phyloP scores from a whole-genome alignment of 1,140 invertebrate species.

The Pomacea maculata region DNA sequence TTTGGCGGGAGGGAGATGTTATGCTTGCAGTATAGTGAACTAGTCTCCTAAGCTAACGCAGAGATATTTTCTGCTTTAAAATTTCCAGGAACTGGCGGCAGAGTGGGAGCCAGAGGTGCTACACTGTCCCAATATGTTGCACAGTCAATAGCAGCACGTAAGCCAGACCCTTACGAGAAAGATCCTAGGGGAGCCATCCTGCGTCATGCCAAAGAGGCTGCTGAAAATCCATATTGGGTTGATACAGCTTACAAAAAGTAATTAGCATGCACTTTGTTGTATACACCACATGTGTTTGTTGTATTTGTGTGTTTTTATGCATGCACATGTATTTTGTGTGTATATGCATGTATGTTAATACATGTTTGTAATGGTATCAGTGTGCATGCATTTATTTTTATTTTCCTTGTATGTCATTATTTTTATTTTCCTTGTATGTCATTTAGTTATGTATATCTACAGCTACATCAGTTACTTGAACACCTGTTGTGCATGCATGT shows the following conservation, averaged over 20 bases:
- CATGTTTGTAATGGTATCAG: background rate
- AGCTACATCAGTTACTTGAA: too few species aligned
- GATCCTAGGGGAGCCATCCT: slow-evolving; percentile 96
- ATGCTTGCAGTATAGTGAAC: too few species aligned
- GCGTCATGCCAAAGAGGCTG: slow-evolving; percentile 96
- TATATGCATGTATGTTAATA: background rate
- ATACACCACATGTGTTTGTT: background rate
- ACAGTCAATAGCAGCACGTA: slow-evolving; percentile 87
- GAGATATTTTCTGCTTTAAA: background rate
- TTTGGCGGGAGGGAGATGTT: too few species aligned
- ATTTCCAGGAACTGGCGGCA: slow-evolving; percentile 82
- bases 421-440: slow-evolving; percentile 9
- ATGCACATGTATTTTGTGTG: background rate
- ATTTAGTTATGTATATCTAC: too few species aligned
- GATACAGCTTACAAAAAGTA: slow-evolving; percentile 64
- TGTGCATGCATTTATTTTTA: background rate
- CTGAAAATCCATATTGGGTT: slow-evolving; percentile 94
- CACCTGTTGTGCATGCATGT: too few species aligned
- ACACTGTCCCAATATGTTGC: slow-evolving; percentile 98
- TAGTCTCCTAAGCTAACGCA: too few species aligned
- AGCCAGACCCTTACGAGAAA: slow-evolving; percentile 93
- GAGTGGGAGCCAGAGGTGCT: slow-evolving; percentile 93
- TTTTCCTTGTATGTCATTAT: slow-evolving; percentile 13
- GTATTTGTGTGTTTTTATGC: background rate
- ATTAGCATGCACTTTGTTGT: slow-evolving; percentile 15